Evolutionary conservation across 2,113 vertebrate species (phyloP), one percentile per base, ranked within the genome.

Genomic region (Hydrolagus affinis): DNA sequence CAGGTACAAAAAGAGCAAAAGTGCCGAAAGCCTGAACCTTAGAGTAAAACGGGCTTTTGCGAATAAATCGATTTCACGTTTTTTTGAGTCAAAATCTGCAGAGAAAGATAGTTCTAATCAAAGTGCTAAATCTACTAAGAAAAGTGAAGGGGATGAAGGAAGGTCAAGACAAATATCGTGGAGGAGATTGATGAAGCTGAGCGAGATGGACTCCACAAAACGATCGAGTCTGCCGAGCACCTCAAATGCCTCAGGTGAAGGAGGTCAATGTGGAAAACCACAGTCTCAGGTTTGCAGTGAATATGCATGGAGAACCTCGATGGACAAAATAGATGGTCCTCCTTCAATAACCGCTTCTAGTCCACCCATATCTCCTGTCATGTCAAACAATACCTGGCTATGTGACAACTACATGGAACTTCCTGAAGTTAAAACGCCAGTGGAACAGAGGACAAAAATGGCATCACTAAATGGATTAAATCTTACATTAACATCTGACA

Each of bases 61-160:
- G 11, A 95, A 96, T 21, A 95, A 93, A 88, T 95, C 96, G 0
- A 90, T 97, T 4, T 94, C 94, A 17, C 94, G 91, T 64, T 92
- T 96, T 32, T 96, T 96, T 89, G 96, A 96, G 88, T 91, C 92
- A 14, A 94, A 88, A 86, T 89, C 87, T 62, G 59, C 88, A 72
- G 95, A 95, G 70, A 95, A 93, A 86, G 93, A 95, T 77, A 93
- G 88, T 3, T 68, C 89, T 2, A 89, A 91, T 9, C 91, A 93
- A 25, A 23, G 73, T 25, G 75, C 87, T 7, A 89, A 86, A 57
- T 14, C 70, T 3, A 78, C 88, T 10, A 11, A 86, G 83, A 91
- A 90, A 87, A 87, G 25, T 0, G 91, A 92, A 75, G 90, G 90
- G 57, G 91, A 93, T 85, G 93, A 91, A 88, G 32, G 64, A 80